Conservation (phyloP, 92 coral and sea anemone species). For the Desmophyllum pertusum region DNA sequence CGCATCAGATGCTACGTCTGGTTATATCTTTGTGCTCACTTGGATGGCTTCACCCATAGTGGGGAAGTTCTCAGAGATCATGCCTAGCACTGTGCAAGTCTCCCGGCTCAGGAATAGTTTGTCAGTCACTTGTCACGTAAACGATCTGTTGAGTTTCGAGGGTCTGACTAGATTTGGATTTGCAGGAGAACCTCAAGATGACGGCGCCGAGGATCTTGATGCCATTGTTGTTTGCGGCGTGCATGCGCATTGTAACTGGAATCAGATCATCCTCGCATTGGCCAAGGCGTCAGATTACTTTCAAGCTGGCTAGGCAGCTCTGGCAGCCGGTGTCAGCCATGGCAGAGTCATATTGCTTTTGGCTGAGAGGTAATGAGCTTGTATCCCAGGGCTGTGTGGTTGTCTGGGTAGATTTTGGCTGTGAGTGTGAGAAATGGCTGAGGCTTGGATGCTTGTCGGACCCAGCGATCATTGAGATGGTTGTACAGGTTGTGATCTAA, state of each 20-base stretch:
- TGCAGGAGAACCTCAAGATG: slow-evolving; percentile 70
- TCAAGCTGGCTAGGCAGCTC: no score
- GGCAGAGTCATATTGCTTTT: no score
- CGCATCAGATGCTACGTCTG: slow-evolving; percentile 5
- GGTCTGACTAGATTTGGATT: slow-evolving; percentile 39
- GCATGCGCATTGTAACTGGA: no score
- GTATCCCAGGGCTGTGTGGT: no score
- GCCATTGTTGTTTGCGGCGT: slow-evolving; percentile 70
- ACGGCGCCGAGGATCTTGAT: slow-evolving; percentile 64
- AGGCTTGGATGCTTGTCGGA: slow-evolving; percentile 62
- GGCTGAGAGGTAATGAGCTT: no score
- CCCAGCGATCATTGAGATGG: slow-evolving; percentile 54
- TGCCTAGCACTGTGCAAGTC: slow-evolving; percentile 57
- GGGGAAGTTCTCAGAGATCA: slow-evolving; percentile 48
- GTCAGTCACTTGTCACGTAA: no score
- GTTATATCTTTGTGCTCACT: neutral
- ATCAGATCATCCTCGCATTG: no score
- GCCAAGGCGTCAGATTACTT: no score
- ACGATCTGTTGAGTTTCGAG: slow-evolving; percentile 58
- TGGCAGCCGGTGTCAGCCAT: slow-evolving; percentile 79
- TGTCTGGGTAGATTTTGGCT: no score
- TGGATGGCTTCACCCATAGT: slow-evolving; percentile 52
- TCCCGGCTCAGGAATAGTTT: no score
- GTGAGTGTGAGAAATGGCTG: no score
- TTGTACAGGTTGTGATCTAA: slow-evolving; percentile 72